Evolutionary conservation across 2,797 vertebrate species (phyloP).

Genomic region (Selene dorsalis): DNA sequence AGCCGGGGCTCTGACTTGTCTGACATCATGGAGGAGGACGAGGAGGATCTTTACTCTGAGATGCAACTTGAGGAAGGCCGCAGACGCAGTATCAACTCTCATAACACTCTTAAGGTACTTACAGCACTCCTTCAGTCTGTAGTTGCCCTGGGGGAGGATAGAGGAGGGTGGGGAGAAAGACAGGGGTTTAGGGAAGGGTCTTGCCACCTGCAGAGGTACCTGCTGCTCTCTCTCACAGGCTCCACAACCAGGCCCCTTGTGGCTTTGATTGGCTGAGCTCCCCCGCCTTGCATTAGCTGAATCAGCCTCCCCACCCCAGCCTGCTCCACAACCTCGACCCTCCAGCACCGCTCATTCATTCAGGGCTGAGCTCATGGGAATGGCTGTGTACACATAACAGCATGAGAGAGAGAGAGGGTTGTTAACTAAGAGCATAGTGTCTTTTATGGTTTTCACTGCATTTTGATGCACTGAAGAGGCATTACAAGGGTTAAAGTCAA

Average conservation of each 20-base stretch:
- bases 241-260: slow-evolving; percentile 55
- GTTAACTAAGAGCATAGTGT: slow-evolving; percentile 25
- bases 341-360: slow-evolving; percentile 59
- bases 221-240: slow-evolving; percentile 44
- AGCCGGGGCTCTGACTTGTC: slow-evolving; percentile 97
- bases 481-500: slow-evolving; percentile 22
- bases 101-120: slow-evolving; percentile 94
- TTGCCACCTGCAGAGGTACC: slow-evolving; percentile 27
- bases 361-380: slow-evolving; percentile 68
- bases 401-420: slow-evolving; percentile 59
- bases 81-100: slow-evolving; percentile 91
- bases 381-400: slow-evolving; percentile 56
- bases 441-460: slow-evolving; percentile 48
- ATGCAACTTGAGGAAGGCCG: slow-evolving; percentile 97
- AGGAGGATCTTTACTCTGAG: slow-evolving; percentile 97
- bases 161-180: slow-evolving; percentile 3
- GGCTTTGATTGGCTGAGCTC: slow-evolving; percentile 70
- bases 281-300: slow-evolving; percentile 39
- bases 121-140: slow-evolving; percentile 29
- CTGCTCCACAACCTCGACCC: slow-evolving; percentile 39
- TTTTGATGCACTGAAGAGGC: slow-evolving; percentile 37
- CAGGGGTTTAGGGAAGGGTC: slow-evolving; percentile 1
- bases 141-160: not conserved
- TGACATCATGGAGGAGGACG: slow-evolving; percentile 99
- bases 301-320: slow-evolving; percentile 46